These are phyloP conservation scores for Diorhabda carinulata DNA, from an alignment of 1,140 invertebrate genomes.

Conservation along the genomic window DNA sequence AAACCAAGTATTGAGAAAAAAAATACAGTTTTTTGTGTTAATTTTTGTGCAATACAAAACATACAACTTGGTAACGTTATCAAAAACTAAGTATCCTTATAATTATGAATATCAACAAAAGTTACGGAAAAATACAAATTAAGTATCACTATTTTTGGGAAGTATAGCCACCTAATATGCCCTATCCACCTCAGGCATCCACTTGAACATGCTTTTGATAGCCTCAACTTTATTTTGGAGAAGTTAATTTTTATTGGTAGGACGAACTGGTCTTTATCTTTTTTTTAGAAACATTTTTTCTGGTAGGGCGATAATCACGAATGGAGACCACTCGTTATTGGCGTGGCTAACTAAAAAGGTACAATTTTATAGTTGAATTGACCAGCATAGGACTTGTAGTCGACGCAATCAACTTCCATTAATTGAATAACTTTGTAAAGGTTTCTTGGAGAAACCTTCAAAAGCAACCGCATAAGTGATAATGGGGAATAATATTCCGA, in stretches of 20 bases:
- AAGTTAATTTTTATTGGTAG: neutral
- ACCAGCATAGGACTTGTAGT: neutral
- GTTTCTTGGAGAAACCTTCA: slow-evolving; percentile 21
- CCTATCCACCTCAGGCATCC: neutral
- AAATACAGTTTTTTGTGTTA: too few species aligned
- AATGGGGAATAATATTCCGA: slow-evolving; percentile 32
- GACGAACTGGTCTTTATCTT: slow-evolving; percentile 6
- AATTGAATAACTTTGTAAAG: slow-evolving; percentile 12
- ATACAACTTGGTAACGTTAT: too few species aligned
- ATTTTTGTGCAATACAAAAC: too few species aligned
- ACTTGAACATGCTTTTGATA: slow-evolving; percentile 12
- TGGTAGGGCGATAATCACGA: slow-evolving; percentile 10
- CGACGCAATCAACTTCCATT: neutral
- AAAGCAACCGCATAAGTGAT: slow-evolving; percentile 25
- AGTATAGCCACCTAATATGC: slow-evolving; percentile 2
- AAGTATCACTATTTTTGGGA: neutral
- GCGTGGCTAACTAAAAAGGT: slow-evolving; percentile 2
- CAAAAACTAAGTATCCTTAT: too few species aligned
- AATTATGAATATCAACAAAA: too few species aligned
- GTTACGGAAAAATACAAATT: too few species aligned
- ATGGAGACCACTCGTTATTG: slow-evolving; percentile 8
- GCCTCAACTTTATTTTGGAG: slow-evolving; percentile 10
- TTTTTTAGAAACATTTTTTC: neutral
- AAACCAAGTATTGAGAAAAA: too few species aligned
- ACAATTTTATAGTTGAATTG: slow-evolving; percentile 8